Conservation (phyloP, 2,113 vertebrate genomes). For the Pelecanus crispus region DNA sequence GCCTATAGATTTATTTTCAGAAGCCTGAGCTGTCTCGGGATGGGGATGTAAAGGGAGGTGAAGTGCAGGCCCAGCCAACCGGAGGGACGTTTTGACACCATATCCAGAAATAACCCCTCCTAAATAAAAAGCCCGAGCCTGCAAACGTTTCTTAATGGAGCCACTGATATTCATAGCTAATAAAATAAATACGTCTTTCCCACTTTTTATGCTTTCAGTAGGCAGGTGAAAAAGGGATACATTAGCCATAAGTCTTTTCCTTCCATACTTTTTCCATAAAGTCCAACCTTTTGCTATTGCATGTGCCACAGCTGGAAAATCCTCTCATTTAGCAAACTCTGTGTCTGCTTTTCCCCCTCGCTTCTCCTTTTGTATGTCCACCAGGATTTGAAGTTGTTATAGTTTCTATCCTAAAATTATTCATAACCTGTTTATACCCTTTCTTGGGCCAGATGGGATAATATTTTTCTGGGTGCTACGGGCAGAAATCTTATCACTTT, state of each 20-base stretch:
- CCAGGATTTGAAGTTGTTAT: not conserved
- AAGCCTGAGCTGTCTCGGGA: not conserved
- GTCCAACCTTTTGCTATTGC: not conserved
- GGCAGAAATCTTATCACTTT: not conserved
- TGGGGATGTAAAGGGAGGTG: not conserved
- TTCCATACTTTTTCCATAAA: not conserved
- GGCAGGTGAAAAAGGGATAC: not conserved
- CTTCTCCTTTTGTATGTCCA: not conserved
- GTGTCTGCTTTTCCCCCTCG: not conserved
- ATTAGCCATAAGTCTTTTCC: not conserved
- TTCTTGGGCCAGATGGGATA: not conserved
- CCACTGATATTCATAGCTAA: not conserved
- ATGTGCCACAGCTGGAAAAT: not conserved
- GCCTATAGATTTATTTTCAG: not conserved
- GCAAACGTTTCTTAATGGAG: not conserved
- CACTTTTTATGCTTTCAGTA: not conserved
- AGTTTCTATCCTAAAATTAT: not conserved
- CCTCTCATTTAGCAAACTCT: not conserved
- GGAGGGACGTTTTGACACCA: not conserved
- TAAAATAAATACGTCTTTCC: not conserved
- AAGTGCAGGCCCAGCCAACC: not conserved
- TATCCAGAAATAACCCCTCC: not conserved
- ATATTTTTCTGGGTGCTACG: not conserved
- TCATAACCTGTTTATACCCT: not conserved
- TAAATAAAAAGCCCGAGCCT: not conserved